phyloP scores from a whole-genome alignment of 2,797 vertebrate genomes.

The Coilia nasus region DNA sequence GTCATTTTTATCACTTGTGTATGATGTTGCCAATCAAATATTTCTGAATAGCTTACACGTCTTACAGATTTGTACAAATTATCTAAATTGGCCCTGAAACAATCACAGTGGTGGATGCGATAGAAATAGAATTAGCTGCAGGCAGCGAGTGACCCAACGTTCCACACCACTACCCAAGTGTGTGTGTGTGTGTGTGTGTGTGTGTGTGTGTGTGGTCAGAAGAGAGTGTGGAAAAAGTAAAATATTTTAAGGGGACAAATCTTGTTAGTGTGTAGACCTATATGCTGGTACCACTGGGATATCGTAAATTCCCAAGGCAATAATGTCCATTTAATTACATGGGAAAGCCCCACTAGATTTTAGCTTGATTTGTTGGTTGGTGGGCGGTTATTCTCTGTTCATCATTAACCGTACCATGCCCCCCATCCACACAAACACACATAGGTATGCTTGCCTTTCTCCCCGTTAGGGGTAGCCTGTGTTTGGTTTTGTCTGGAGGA shows the following conservation, averaged over 20 bases:
- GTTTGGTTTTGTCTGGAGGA: background rate
- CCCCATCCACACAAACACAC: background rate
- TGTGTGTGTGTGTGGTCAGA: background rate
- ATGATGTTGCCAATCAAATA: background rate
- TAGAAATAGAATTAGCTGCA: constrained; percentile 46
- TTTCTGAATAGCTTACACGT: background rate
- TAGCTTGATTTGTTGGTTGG: background rate
- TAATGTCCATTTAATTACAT: background rate
- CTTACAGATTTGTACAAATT: background rate
- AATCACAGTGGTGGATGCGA: constrained; percentile 39
- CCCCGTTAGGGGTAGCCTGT: background rate
- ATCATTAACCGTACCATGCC: background rate
- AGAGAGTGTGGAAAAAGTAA: background rate
- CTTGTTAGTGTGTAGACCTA: background rate
- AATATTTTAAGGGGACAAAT: background rate
- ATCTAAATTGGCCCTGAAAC: background rate
- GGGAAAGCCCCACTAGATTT: background rate
- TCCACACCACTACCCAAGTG: constrained; percentile 36
- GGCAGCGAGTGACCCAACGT: constrained; percentile 43
- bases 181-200: constrained; percentile 10
- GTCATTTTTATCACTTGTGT: background rate
- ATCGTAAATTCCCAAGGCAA: background rate
- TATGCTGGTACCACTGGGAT: background rate
- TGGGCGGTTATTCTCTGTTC: background rate
- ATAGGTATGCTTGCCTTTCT: background rate